phyloP scores from a whole-genome alignment of 2,113 vertebrate genomes.

The Ammodytes marinus region DNA sequence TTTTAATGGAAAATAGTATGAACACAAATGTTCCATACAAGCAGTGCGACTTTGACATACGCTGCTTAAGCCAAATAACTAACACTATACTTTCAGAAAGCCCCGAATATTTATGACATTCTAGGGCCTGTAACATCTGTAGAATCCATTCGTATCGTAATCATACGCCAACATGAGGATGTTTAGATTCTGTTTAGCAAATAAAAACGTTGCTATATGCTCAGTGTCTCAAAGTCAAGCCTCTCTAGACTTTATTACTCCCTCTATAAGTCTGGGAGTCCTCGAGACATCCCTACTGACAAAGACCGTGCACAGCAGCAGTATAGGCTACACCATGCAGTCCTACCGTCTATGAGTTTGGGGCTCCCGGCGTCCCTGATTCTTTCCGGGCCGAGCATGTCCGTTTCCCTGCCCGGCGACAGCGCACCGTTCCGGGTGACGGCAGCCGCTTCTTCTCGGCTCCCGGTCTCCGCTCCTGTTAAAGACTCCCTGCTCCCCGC shows the following conservation, averaged over 20 bases:
- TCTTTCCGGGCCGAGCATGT: constrained; percentile 92
- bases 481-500: constrained; percentile 88
- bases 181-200: constrained; percentile 7
- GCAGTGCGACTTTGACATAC: neutral
- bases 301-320: neutral
- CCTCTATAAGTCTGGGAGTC: neutral
- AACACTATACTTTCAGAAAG: neutral
- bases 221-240: neutral
- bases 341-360: constrained; percentile 94
- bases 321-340: neutral
- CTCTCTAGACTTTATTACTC: neutral
- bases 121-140: neutral
- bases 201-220: neutral
- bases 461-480: constrained; percentile 82
- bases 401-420: constrained; percentile 91
- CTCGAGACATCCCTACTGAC: neutral
- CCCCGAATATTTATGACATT: neutral
- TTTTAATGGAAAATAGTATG: neutral
- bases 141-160: neutral
- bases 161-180: neutral
- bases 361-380: constrained; percentile 91
- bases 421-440: constrained; percentile 86
- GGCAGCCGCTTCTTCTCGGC: constrained; percentile 89
- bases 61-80: neutral
- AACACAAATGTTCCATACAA: neutral